phyloP scores from a whole-genome alignment of 2,888 invertebrate species.

The Sepiola atlantica region DNA sequence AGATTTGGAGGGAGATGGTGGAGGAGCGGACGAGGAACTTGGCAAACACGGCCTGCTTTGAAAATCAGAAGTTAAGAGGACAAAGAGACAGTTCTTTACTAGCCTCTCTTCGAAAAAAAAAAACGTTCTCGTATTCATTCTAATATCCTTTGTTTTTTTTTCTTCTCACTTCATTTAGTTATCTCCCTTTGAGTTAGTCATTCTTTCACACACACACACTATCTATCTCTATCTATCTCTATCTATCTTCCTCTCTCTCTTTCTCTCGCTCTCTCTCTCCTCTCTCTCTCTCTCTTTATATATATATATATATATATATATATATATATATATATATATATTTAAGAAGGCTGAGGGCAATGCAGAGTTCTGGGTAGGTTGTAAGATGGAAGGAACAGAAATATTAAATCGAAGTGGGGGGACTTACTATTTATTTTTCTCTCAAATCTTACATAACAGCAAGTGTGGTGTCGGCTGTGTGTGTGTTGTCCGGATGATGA shows the following conservation, averaged over 20 bases:
- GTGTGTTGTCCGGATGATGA: too few relatives aligned
- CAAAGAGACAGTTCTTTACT: constrained; percentile 2
- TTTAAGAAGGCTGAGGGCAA: too few relatives aligned
- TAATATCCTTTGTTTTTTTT: not conserved
- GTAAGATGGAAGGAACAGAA: too few relatives aligned
- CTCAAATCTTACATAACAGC: too few relatives aligned
- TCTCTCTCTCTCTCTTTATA: not conserved
- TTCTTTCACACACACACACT: not conserved
- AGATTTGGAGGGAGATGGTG: not conserved
- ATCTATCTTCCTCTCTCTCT: not conserved
- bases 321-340: not conserved
- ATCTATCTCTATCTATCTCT: not conserved
- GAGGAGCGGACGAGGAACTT: not conserved
- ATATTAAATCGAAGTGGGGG: too few relatives aligned
- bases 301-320: not conserved
- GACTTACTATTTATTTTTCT: too few relatives aligned
- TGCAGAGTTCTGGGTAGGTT: too few relatives aligned
- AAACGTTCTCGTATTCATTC: not conserved
- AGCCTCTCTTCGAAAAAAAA: not conserved
- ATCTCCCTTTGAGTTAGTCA: not conserved
- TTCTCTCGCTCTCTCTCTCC: not conserved
- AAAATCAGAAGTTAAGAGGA: not conserved
- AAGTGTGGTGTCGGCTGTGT: too few relatives aligned
- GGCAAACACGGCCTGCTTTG: not conserved
- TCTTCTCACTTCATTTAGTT: not conserved